A percentile compares a stretch with the other conserved stretches of the same genome.
Conservation (phyloP, 2,888 invertebrate genomes). For the Plagodis dolabraria region DNA sequence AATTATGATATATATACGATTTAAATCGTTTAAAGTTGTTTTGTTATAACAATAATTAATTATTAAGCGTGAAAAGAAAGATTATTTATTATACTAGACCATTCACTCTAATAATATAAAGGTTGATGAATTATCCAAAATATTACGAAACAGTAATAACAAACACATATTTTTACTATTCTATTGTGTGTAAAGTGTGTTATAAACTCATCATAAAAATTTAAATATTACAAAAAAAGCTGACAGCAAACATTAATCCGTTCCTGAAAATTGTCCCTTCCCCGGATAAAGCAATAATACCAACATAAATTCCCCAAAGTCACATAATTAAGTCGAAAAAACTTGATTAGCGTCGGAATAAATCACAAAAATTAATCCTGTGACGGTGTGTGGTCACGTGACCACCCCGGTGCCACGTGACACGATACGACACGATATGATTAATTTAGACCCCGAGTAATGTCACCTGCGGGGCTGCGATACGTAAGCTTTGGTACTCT, state of each 20-base stretch:
- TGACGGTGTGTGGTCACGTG: constrained; percentile 8
- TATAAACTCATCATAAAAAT: no score
- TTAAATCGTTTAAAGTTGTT: no score
- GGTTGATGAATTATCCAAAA: no score
- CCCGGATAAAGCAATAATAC: constrained; percentile 19
- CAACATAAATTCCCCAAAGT: constrained; percentile 31
- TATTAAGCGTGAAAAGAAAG: no score
- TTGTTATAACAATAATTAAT: no score
- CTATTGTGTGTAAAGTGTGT: no score
- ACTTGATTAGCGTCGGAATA: constrained; percentile 40
- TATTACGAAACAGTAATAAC: no score
- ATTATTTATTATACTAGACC: no score
- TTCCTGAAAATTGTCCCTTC: constrained; percentile 1
- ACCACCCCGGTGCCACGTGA: background rate
- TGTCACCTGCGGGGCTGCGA: constrained; percentile 12
- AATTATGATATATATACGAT: no score
- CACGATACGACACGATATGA: constrained; percentile 12
- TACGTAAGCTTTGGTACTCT: background rate
- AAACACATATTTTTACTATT: no score
- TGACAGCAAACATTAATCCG: background rate
- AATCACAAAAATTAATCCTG: constrained; percentile 37
- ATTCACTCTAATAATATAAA: no score
- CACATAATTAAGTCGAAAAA: constrained; percentile 40
- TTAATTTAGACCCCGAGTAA: constrained; percentile 12
- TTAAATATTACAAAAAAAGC: background rate